Percentiles rank a stretch among this genome's conserved stretches.
These are phyloP conservation scores for Atopsyche davidsoni DNA, from an alignment of 1,140 invertebrate species.

Conservation along the genomic window DNA sequence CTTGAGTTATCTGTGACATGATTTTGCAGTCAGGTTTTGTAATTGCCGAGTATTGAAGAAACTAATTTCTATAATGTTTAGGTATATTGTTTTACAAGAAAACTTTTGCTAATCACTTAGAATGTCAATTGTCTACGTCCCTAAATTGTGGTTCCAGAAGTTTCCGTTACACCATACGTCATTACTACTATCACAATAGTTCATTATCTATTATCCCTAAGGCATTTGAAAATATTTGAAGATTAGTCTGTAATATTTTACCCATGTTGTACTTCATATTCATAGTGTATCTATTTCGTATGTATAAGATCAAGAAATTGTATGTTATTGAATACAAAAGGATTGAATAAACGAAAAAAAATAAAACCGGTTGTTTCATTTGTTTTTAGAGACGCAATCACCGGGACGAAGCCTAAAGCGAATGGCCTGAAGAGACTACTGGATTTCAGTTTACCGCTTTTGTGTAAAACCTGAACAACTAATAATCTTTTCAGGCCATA, in stretches of 20 bases:
- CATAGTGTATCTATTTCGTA: conserved; percentile 31
- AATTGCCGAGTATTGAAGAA: conserved; percentile 14
- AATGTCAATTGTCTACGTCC: neutral
- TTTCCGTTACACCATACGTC: neutral
- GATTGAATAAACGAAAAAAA: conserved; percentile 29
- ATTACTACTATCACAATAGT: conserved; percentile 4
- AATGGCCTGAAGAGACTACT: too few species aligned
- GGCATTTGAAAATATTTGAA: conserved; percentile 13
- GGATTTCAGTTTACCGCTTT: too few species aligned
- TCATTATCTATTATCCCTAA: conserved; percentile 3
- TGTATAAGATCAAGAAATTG: conserved; percentile 29
- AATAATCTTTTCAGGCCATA: too few species aligned
- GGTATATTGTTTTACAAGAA: conserved; percentile 24
- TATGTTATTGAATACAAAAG: conserved; percentile 32
- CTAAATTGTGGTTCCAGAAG: neutral
- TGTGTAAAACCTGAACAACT: too few species aligned
- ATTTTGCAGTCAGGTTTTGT: conserved; percentile 15
- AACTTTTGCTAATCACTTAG: conserved; percentile 7
- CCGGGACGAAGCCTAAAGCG: too few species aligned
- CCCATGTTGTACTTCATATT: conserved; percentile 30
- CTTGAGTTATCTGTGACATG: conserved; percentile 19
- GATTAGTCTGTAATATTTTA: conserved; percentile 23
- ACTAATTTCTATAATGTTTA: conserved; percentile 26
- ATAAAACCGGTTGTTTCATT: conserved; percentile 9
- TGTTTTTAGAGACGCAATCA: too few species aligned